Base-by-base conservation (phyloP, 1,140 invertebrate genomes). In the Leptonema lineaticorne region DNA sequence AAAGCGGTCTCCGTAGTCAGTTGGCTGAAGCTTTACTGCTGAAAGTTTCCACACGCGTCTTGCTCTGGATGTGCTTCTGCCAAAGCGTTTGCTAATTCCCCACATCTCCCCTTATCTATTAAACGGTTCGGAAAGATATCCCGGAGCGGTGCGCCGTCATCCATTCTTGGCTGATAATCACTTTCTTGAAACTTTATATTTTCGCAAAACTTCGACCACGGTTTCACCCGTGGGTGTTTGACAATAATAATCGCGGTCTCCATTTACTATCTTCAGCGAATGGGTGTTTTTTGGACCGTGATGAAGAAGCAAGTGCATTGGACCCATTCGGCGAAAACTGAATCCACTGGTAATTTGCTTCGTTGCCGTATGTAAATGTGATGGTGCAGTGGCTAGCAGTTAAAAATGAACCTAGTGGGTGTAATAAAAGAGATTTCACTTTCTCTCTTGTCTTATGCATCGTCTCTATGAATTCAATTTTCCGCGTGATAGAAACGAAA, bases 121-220 rank as follows among this genome's bases (percentile, higher is more conserved):
- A 72, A 72, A 72, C 71, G 68, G 71, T 72, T 72, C 68, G 71
- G 71, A 72, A 72, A 72, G 71, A 72, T 72, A 69, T 59, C 57
- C 53, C 33, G 63, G 37, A 28, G 69, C 26, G n/a, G 33, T 33
- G 29, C 59, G 64, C 66, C 37, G 53, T 48, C 46, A 28, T 65
- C 70, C 60, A 69, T 62, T 65, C 30, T 71, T 48, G 63, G 62
- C 50, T 66, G 67, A 72, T 72, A 69, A 69, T 69, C 71, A 69
- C 67, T 72, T 72, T 69, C 68, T 67, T 69, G 71, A 50, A 71
- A 71, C 69, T 71, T 71, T 71, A 71, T 71, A 58, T n/a, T 28
- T 37, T 28, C 18, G 24, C 63, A 59, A 41, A 68, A 50, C 66
- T 71, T 60, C 26, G 46, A 29, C 50, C 11, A 28, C 37, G 29